These are phyloP conservation scores for Rhabdomys pumilio DNA, from an alignment of 2,797 vertebrate genomes.

Conservation along the genomic window DNA sequence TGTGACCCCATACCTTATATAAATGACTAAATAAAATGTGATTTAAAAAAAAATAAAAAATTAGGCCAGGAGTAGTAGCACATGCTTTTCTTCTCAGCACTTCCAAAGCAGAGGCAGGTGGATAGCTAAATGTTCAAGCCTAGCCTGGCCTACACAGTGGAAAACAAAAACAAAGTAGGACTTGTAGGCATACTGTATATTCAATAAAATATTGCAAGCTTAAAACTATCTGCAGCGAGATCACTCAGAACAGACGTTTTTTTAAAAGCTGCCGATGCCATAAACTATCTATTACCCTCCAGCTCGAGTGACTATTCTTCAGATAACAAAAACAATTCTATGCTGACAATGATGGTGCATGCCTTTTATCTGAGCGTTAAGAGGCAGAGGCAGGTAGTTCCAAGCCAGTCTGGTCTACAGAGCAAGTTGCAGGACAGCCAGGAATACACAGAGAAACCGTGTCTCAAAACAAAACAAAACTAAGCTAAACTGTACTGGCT, in stretches of 20 bases:
- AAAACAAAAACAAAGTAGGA: background rate
- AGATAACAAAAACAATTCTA: slow-evolving; percentile 53
- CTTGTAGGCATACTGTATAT: slow-evolving; percentile 14
- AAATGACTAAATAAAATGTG: background rate
- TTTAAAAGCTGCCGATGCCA: background rate
- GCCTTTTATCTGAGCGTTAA: background rate
- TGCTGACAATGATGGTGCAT: background rate
- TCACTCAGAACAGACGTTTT: slow-evolving; percentile 1
- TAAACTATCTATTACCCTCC: slow-evolving; percentile 16
- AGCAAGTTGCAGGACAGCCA: background rate
- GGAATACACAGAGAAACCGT: background rate
- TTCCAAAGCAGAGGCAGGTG: background rate
- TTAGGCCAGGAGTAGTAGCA: background rate
- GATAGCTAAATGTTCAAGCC: background rate
- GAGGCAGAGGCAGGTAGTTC: background rate
- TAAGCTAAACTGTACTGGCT: background rate
- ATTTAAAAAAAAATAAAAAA: background rate
- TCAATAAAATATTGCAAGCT: slow-evolving; percentile 40
- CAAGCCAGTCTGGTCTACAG: background rate
- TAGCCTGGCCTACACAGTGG: background rate
- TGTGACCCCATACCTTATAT: background rate
- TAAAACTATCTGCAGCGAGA: slow-evolving; percentile 51
- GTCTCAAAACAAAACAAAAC: background rate
- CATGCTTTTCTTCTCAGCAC: background rate
- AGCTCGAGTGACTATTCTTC: slow-evolving; percentile 36